Conservation (phyloP, 2,888 invertebrate species). For the Drosophila kokeensis region DNA sequence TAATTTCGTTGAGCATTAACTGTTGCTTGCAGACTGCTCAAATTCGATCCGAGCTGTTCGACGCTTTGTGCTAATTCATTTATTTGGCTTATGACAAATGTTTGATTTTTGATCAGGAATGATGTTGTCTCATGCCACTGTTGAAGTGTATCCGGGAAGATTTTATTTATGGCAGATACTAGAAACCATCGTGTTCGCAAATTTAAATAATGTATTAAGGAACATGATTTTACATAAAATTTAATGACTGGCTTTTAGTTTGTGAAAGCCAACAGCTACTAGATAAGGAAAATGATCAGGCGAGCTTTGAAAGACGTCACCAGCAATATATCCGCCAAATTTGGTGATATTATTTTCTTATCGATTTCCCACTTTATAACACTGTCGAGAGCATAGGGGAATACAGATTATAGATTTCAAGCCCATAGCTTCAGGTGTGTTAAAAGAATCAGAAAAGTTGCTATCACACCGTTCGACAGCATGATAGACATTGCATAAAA, state of each 20-base stretch:
- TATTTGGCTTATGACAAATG: slow-evolving; percentile 87
- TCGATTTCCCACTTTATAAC: not conserved
- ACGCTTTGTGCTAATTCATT: slow-evolving; percentile 87
- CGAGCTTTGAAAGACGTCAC: not conserved
- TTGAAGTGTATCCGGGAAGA: slow-evolving; percentile 89
- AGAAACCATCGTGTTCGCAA: slow-evolving; percentile 29
- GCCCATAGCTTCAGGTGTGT: not conserved
- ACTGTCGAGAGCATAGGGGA: not conserved
- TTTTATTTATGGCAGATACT: slow-evolving; percentile 89
- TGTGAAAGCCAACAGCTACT: not conserved
- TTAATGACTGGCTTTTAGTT: not conserved
- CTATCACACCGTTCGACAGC: not conserved
- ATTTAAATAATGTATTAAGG: not conserved
- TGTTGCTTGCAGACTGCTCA: slow-evolving; percentile 75
- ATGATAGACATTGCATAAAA: not conserved
- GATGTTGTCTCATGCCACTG: slow-evolving; percentile 90
- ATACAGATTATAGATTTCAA: not conserved
- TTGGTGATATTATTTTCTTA: not conserved
- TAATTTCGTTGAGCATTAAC: slow-evolving; percentile 79
- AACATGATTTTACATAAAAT: not conserved
- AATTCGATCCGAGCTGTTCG: slow-evolving; percentile 86
- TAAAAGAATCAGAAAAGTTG: not conserved
- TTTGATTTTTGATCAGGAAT: slow-evolving; percentile 89
- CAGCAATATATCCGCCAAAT: not conserved
- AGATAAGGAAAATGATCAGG: not conserved